A percentile compares a stretch with the other conserved stretches of the same genome.
These are phyloP conservation scores for Hemistola chrysoprasaria DNA, from an alignment of 2,888 invertebrate genomes.

Conservation along the genomic window DNA sequence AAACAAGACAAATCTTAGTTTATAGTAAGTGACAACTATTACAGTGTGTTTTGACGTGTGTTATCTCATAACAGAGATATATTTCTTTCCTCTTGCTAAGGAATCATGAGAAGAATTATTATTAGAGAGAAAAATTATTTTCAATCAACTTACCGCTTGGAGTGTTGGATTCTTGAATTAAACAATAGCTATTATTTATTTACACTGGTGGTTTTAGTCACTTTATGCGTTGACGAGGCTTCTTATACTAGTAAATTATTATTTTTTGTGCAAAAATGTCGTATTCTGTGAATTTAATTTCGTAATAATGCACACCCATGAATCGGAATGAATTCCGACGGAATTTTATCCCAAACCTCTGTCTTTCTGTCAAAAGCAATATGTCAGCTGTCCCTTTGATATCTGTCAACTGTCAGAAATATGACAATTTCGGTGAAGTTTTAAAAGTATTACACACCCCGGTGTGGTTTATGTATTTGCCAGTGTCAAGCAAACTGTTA, in stretches of 20 bases:
- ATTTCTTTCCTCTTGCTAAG: slow-evolving; percentile 17
- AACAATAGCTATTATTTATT: slow-evolving; percentile 27
- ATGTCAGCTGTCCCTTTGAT: slow-evolving; percentile 18
- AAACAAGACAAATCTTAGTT: too few species aligned
- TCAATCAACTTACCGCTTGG: slow-evolving; percentile 47
- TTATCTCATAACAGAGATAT: slow-evolving; percentile 28
- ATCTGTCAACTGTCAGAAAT: slow-evolving; percentile 1
- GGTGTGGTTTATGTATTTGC: too few species aligned
- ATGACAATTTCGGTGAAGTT: too few species aligned
- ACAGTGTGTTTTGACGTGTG: slow-evolving; percentile 29
- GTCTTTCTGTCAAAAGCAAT: too few species aligned
- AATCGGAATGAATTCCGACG: too few species aligned
- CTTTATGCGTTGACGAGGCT: slow-evolving; percentile 16
- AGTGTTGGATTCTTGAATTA: slow-evolving; percentile 40
- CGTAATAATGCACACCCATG: slow-evolving; percentile 52
- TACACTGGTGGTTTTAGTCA: slow-evolving; percentile 36
- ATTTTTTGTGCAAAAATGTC: not conserved
- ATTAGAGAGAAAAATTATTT: slow-evolving; percentile 19
- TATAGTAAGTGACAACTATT: slow-evolving; percentile 16
- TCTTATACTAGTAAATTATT: slow-evolving; percentile 1
- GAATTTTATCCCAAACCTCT: slow-evolving; percentile 43
- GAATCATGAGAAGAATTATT: slow-evolving; percentile 23
- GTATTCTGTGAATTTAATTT: slow-evolving; percentile 9
- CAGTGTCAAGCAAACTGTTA: too few species aligned
- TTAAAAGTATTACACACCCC: too few species aligned